Evolutionary conservation across 2,113 vertebrate genomes (phyloP).

Genomic region (Syngnathus typhle): DNA sequence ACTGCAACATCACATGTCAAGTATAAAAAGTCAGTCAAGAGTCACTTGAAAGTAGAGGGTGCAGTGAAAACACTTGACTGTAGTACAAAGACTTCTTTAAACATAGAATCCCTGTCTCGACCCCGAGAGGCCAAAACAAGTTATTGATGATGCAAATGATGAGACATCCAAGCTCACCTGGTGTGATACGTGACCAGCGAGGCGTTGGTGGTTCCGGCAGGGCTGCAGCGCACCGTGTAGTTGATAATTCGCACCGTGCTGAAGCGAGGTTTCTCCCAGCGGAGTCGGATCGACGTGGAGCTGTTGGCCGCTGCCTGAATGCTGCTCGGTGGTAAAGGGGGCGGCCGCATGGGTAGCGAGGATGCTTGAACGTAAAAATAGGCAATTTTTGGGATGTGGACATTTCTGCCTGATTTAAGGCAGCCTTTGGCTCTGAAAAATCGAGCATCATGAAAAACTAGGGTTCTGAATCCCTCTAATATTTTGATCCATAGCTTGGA

Average conservation of each 20-base stretch:
- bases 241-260: constrained; percentile 86
- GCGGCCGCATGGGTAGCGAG: constrained; percentile 65
- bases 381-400: background rate
- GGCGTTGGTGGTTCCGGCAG: constrained; percentile 85
- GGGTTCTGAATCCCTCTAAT: too few species aligned
- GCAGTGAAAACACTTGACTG: too few species aligned
- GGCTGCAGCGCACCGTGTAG: constrained; percentile 94
- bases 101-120: background rate
- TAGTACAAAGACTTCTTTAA: background rate
- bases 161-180: constrained; percentile 73
- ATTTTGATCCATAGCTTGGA: too few species aligned
- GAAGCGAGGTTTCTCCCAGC: constrained; percentile 91
- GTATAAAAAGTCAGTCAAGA: background rate
- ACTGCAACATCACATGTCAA: constrained; percentile 61
- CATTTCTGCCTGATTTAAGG: too few species aligned
- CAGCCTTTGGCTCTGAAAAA: too few species aligned
- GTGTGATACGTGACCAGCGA: constrained; percentile 90
- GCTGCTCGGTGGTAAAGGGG: constrained; percentile 82
- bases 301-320: constrained; percentile 86
- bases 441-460: too few species aligned
- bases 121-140: background rate
- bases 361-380: constrained; percentile 34
- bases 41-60: background rate
- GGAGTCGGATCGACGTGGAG: constrained; percentile 91
- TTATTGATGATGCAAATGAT: background rate